These are phyloP conservation scores for Otus scops DNA, from an alignment of 2,797 vertebrate species.

Conservation along the genomic window DNA sequence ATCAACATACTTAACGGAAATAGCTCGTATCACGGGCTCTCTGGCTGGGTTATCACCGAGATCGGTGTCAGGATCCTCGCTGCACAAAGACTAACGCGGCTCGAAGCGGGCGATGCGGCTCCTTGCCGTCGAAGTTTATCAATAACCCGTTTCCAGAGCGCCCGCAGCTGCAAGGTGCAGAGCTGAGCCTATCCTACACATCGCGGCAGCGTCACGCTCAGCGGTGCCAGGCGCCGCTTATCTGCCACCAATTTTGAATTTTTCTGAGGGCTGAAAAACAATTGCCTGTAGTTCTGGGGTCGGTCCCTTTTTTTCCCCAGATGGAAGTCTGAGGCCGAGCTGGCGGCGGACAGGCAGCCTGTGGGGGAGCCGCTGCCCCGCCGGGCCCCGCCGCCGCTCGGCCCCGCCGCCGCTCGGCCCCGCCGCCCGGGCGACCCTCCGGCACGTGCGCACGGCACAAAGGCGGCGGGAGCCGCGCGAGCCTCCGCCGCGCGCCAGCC, in stretches of 20 bases:
- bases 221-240: not conserved
- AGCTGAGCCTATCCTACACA: not conserved
- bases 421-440: not conserved
- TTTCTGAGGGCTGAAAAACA: conserved; percentile 23
- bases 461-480: too few species aligned
- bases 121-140: not conserved
- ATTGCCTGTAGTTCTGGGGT: not conserved
- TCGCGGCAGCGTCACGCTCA: not conserved
- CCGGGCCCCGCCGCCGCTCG: not conserved
- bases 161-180: not conserved
- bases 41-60: conserved; percentile 12
- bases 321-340: not conserved
- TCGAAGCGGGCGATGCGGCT: not conserved
- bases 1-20: conserved; percentile 50
- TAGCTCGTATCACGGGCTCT: not conserved
- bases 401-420: too few species aligned
- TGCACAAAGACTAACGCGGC: conserved; percentile 44
- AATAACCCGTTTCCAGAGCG: not conserved
- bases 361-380: too few species aligned
- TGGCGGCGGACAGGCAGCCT: not conserved
- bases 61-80: conserved; percentile 43
- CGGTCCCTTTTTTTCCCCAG: not conserved
- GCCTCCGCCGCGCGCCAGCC: too few species aligned
- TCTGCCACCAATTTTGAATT: conserved; percentile 52
- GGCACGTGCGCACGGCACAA: not conserved